A percentile compares a stretch with the other conserved stretches of the same genome.
These are phyloP conservation scores for Apostichopus leukothele DNA, from an alignment of 53 echinoderm and acorn worm genomes.

Conservation along the genomic window DNA sequence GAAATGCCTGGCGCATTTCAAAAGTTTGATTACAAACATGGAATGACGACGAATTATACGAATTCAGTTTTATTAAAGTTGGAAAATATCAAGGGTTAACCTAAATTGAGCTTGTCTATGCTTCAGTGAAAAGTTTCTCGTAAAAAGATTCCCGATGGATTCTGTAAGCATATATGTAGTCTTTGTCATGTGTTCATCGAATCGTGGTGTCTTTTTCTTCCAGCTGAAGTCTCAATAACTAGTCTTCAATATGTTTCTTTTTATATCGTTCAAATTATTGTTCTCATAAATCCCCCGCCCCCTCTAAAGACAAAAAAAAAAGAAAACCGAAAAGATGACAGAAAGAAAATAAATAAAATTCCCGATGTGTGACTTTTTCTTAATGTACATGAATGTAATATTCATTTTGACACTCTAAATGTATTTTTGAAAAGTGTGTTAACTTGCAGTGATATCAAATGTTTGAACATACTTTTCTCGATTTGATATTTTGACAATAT, in stretches of 20 bases:
- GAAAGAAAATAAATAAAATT: too few relatives aligned
- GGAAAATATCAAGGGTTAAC: conserved; percentile 36
- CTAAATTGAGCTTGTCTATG: conserved; percentile 14
- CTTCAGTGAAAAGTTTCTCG: background rate
- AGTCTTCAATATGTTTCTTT: background rate
- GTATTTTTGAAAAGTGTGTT: too few relatives aligned
- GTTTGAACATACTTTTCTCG: too few relatives aligned
- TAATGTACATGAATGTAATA: too few relatives aligned
- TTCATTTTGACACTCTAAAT: too few relatives aligned
- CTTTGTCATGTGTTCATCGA: background rate
- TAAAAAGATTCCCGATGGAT: background rate
- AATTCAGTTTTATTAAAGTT: background rate
- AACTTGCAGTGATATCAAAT: too few relatives aligned
- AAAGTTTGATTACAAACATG: background rate
- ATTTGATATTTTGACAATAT: too few relatives aligned
- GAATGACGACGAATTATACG: background rate
- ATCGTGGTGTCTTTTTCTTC: background rate
- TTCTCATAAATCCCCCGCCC: background rate
- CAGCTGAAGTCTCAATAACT: background rate
- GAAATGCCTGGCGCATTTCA: background rate
- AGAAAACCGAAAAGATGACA: too few relatives aligned
- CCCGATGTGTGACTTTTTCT: too few relatives aligned
- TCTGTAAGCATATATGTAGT: background rate
- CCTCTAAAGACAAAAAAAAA: too few relatives aligned
- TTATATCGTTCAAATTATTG: background rate